phyloP scores from a whole-genome alignment of 2,797 vertebrate genomes.

The Ctenopoma multispine region DNA sequence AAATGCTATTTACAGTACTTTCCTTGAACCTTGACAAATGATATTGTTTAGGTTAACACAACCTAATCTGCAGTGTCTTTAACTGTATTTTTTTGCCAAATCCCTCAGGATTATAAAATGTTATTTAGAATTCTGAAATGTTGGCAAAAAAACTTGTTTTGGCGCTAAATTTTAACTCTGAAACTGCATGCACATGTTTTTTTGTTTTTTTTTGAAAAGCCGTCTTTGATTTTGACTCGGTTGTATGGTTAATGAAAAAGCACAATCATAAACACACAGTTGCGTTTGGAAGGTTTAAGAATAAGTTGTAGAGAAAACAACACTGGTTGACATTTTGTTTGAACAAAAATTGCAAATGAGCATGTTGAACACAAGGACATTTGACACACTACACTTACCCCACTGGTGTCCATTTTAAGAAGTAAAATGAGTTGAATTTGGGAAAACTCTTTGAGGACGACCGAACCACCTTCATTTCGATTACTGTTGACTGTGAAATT shows the following conservation, averaged over 20 bases:
- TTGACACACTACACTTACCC: no score
- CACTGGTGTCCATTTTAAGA: no score
- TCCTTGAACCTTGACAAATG: constrained; percentile 25
- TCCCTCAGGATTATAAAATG: constrained; percentile 45
- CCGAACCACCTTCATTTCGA: neutral
- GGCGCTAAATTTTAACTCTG: constrained; percentile 3
- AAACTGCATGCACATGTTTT: constrained; percentile 41
- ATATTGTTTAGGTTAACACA: constrained; percentile 24
- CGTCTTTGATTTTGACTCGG: constrained; percentile 6
- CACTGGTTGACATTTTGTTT: neutral
- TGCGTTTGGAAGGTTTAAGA: constrained; percentile 2
- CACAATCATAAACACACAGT: constrained; percentile 51
- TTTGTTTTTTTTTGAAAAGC: constrained; percentile 25
- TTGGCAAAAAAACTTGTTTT: constrained; percentile 1
- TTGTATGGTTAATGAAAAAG: constrained; percentile 48
- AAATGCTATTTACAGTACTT: constrained; percentile 46
- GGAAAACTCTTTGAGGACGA: neutral
- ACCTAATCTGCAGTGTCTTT: constrained; percentile 23
- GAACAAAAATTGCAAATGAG: neutral
- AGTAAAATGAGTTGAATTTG: no score
- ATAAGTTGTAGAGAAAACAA: neutral
- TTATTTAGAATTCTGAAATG: constrained; percentile 10
- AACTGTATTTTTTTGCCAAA: constrained; percentile 31
- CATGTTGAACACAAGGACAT: constrained; percentile 17
- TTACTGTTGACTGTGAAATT: constrained; percentile 76